Conservation (phyloP, 2,113 vertebrate species). For the Catharus fuscescens region DNA sequence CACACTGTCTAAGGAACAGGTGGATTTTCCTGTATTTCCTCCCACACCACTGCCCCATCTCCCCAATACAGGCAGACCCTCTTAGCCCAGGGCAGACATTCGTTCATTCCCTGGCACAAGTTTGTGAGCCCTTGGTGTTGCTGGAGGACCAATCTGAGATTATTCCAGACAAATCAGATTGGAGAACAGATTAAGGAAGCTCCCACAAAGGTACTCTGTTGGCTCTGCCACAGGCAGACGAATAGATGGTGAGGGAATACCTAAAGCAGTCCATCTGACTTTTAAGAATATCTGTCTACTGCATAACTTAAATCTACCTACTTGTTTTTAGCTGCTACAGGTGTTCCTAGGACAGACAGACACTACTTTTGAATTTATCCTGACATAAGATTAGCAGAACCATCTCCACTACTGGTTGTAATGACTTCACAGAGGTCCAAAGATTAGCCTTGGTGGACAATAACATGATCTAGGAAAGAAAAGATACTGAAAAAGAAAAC, state of each 20-base stretch:
- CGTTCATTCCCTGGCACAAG: not conserved
- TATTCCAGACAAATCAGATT: not conserved
- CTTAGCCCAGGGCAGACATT: not conserved
- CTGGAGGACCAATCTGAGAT: not conserved
- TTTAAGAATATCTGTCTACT: not conserved
- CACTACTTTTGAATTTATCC: not conserved
- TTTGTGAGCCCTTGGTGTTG: not conserved
- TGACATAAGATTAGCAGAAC: not conserved
- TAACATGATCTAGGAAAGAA: not conserved
- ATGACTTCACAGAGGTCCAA: not conserved
- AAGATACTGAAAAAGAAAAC: not conserved
- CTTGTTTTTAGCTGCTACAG: not conserved
- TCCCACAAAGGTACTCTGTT: not conserved
- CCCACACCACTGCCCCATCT: too few relatives aligned
- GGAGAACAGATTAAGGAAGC: not conserved
- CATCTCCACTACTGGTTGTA: not conserved
- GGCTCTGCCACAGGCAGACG: not conserved
- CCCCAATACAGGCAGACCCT: not conserved
- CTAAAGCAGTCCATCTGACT: not conserved
- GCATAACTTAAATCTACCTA: not conserved
- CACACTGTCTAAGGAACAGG: not conserved
- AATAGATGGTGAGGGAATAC: not conserved
- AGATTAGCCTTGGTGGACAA: not conserved
- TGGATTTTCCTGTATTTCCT: too few relatives aligned
- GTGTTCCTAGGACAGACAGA: not conserved